phyloP scores from a whole-genome alignment of 2,797 vertebrate species.

The Pseudocheirus occidentalis region DNA sequence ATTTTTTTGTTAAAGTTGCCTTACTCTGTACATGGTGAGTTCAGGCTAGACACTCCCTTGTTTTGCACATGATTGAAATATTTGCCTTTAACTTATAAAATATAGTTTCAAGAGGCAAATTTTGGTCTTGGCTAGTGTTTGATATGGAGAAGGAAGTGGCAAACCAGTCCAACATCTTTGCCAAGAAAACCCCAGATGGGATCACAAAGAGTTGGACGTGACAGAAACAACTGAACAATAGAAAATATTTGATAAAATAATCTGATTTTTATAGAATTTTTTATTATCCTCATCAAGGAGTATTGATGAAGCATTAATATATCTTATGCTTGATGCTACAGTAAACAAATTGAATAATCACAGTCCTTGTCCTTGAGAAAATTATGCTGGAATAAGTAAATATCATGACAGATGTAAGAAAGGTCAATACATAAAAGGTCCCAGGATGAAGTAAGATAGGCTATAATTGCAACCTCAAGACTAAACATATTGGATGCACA shows the following conservation, averaged over 20 bases:
- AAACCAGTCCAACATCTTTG: neutral
- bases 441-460: fast-evolving
- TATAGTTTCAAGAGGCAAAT: neutral
- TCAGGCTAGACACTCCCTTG: neutral
- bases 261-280: neutral
- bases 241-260: neutral
- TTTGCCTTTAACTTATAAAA: neutral
- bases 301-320: neutral
- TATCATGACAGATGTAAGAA: neutral
- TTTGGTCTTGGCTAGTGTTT: neutral
- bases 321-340: neutral
- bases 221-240: neutral
- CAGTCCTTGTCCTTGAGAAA: neutral
- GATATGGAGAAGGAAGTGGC: neutral
- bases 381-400: neutral
- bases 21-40: neutral
- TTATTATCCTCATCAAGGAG: neutral
- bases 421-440: neutral
- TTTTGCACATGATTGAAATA: neutral
- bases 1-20: neutral
- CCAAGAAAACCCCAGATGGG: neutral
- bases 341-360: neutral
- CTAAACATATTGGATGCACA: neutral
- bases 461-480: neutral
- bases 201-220: neutral